Conservation (phyloP, 1,140 invertebrate genomes). For the Pseudomyrmex gracilis region DNA sequence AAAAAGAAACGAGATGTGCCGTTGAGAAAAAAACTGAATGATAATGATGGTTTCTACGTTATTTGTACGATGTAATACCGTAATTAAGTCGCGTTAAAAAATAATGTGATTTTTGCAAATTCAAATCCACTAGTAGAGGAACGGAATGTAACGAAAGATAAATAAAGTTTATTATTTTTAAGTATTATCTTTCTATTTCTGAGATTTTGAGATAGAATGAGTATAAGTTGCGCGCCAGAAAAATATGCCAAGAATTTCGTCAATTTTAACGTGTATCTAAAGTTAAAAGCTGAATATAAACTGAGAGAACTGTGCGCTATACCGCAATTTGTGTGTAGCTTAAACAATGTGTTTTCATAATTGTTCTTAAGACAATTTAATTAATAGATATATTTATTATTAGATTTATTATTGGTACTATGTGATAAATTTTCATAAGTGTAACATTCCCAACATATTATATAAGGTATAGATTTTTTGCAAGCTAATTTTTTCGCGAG, state of each 20-base stretch:
- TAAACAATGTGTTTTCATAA: too few relatives aligned
- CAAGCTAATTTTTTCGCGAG: too few relatives aligned
- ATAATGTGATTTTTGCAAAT: neutral
- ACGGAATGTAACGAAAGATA: neutral
- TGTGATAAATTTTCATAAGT: too few relatives aligned
- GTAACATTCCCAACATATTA: too few relatives aligned
- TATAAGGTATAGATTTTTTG: too few relatives aligned
- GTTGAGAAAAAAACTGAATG: neutral
- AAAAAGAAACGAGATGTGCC: neutral
- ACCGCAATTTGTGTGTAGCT: too few relatives aligned
- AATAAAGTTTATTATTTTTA: neutral
- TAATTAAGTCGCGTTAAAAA: neutral
- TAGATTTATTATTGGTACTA: too few relatives aligned
- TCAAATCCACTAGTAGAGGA: neutral
- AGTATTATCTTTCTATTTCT: neutral
- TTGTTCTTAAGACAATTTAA: too few relatives aligned
- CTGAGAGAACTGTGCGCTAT: too few relatives aligned
- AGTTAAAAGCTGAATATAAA: neutral
- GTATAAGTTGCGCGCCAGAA: too few relatives aligned
- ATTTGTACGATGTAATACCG: slow-evolving; percentile 1
- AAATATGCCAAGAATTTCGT: too few relatives aligned
- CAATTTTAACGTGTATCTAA: neutral
- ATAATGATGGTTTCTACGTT: neutral
- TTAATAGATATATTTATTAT: too few relatives aligned
- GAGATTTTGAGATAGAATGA: neutral